Evolutionary conservation across 2,888 invertebrate genomes (phyloP).

Genomic region (Cheilosia vulpina): DNA sequence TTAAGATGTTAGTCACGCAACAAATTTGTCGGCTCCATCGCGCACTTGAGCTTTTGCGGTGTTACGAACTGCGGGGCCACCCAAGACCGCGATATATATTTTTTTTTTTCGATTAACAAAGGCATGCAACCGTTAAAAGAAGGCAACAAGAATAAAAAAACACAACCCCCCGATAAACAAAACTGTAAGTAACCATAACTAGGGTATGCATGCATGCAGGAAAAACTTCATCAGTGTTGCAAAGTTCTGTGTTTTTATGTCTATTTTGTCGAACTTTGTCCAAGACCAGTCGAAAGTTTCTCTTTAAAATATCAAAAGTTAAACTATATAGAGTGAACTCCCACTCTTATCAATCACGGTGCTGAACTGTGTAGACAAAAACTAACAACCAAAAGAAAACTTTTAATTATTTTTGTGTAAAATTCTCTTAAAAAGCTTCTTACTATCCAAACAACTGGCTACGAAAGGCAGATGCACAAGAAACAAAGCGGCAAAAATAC

Average conservation of each 20-base stretch:
- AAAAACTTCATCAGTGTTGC: constrained; percentile 6
- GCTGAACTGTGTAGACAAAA: constrained; percentile 48
- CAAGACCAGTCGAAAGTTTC: constrained; percentile 59
- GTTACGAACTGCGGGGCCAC: no score
- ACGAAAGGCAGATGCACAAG: constrained; percentile 53
- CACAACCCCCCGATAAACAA: no score
- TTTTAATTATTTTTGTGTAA: constrained; percentile 74
- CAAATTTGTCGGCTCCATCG: no score
- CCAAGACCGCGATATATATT: no score
- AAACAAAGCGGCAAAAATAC: constrained; percentile 58
- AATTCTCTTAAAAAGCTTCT: constrained; percentile 70
- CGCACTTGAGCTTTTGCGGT: no score
- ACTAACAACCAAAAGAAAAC: constrained; percentile 59
- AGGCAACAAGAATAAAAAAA: no score
- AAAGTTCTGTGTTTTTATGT: constrained; percentile 7
- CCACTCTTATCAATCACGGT: constrained; percentile 62
- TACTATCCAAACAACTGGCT: constrained; percentile 67
- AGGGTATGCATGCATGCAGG: not conserved
- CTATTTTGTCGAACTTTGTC: constrained; percentile 48
- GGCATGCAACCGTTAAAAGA: no score
- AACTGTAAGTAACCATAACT: constrained; percentile 3
- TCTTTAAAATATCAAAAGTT: constrained; percentile 64
- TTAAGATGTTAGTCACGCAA: no score
- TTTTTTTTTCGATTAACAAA: no score
- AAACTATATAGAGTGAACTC: constrained; percentile 59